Conservation (phyloP, 2,797 vertebrate genomes). For the Poliocrania exsul region DNA sequence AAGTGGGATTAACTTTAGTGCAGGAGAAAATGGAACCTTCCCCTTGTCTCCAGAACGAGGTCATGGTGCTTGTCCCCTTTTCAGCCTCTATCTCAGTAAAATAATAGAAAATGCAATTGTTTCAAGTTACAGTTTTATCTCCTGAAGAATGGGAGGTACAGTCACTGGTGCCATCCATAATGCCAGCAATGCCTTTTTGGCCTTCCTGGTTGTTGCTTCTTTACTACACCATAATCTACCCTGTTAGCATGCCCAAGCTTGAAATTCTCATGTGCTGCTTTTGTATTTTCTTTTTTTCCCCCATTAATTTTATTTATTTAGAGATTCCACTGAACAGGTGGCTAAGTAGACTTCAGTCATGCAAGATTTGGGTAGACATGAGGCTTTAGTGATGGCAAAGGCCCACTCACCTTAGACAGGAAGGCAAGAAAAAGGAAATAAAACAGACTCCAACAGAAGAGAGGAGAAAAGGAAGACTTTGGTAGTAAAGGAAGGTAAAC, state of each 20-base stretch:
- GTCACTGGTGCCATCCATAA: not conserved
- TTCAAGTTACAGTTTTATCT: not conserved
- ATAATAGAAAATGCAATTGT: not conserved
- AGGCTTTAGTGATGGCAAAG: not conserved
- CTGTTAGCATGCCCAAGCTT: not conserved
- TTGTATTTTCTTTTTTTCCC: not conserved
- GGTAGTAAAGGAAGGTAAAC: not conserved
- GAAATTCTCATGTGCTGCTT: not conserved
- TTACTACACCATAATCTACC: fast-evolving
- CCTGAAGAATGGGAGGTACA: not conserved
- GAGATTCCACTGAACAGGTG: not conserved
- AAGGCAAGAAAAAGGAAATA: not conserved
- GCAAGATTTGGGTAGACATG: not conserved
- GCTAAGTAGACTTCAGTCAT: not conserved
- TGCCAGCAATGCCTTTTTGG: not conserved
- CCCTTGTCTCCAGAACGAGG: not conserved
- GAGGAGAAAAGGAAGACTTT: not conserved
- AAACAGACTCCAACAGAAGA: not conserved
- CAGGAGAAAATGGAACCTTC: not conserved
- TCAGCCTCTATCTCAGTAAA: not conserved
- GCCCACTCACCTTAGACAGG: not conserved
- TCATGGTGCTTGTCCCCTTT: not conserved
- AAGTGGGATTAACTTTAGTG: conserved; percentile 13
- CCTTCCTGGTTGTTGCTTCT: not conserved
- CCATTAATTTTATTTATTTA: not conserved